Evolutionary conservation across 2,888 invertebrate species (phyloP).

Genomic region (Amphimallon solstitiale): DNA sequence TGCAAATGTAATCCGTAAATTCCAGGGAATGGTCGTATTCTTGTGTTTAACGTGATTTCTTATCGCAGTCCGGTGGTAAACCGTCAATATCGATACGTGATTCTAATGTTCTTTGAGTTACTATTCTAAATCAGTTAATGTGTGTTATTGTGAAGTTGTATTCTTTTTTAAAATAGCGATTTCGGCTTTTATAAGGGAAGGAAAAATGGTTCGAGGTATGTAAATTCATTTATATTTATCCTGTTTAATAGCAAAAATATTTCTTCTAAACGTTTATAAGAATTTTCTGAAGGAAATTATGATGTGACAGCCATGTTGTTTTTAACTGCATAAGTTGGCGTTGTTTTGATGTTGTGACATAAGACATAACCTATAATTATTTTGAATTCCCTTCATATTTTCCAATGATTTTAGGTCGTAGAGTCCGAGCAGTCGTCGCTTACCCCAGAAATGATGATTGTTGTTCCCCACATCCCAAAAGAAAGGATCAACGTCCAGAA

Average conservation of each 20-base stretch:
- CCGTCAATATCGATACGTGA: too few species aligned
- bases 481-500: constrained; percentile 45
- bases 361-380: constrained; percentile 2
- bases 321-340: constrained; percentile 16
- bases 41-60: too few species aligned
- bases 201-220: constrained; percentile 33
- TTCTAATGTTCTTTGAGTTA: too few species aligned
- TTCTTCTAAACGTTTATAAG: not conserved
- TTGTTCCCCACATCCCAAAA: constrained; percentile 45
- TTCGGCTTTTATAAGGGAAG: not conserved
- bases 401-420: constrained; percentile 32
- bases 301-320: constrained; percentile 35
- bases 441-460: constrained; percentile 42
- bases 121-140: too few species aligned
- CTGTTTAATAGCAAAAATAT: too few species aligned
- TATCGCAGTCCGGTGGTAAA: too few species aligned
- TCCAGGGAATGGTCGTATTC: too few species aligned
- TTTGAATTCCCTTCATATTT: not conserved
- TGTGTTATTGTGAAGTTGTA: too few species aligned
- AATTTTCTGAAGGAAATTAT: not conserved
- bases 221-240: not conserved
- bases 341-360: constrained; percentile 21
- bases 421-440: constrained; percentile 44
- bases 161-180: not conserved
- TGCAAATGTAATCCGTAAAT: too few species aligned